These are phyloP conservation scores for Capitulum mitella DNA, from an alignment of 2,888 invertebrate genomes.

Conservation along the genomic window DNA sequence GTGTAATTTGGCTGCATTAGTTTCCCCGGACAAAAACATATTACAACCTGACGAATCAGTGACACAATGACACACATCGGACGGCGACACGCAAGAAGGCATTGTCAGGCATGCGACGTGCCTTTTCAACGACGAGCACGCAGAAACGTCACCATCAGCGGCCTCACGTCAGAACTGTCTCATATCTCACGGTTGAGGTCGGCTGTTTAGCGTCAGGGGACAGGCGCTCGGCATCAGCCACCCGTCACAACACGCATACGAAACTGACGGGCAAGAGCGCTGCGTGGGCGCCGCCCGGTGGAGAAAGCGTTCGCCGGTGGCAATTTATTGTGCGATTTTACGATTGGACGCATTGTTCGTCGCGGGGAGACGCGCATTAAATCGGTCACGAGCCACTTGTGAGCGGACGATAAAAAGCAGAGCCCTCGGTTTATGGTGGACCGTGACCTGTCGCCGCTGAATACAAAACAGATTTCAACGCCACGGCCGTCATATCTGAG, in stretches of 20 bases:
- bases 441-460: not conserved
- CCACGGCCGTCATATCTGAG: no score
- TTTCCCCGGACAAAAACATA: no score
- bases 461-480: not conserved
- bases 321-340: not conserved
- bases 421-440: not conserved
- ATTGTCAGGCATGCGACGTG: no score
- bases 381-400: not conserved
- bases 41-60: no score
- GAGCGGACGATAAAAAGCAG: not conserved
- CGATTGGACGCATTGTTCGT: not conserved
- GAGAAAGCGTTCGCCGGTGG: not conserved
- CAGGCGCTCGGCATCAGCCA: not conserved
- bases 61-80: no score
- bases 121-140: no score
- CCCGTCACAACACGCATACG: not conserved
- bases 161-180: not conserved
- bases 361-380: not conserved
- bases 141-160: no score
- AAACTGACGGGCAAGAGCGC: not conserved
- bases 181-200: no score
- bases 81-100: no score
- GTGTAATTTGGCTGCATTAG: no score
- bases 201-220: no score
- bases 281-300: not conserved